Base-by-base conservation (phyloP, 1,140 invertebrate genomes). In the Bilobella aurantiaca region DNA sequence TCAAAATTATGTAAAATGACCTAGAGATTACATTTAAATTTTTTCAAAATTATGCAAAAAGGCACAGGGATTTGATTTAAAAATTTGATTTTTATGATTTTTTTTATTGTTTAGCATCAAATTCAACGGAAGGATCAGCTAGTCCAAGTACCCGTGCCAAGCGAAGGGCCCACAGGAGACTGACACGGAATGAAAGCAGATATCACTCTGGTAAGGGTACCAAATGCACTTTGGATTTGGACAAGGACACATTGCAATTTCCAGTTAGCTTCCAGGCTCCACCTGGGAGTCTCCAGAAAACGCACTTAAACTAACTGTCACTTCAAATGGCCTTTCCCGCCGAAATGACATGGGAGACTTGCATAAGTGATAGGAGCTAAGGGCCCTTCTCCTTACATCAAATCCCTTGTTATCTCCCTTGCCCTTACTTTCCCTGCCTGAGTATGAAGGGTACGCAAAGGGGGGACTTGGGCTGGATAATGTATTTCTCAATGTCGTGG, bases 181-280 rank as follows among this genome's bases (percentile, higher is more conserved):
- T 95, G 63, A 96, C 93, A 69, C 82, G 93, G 75, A 93, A 95
- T 81, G 93, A 96, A 80, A 93, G 89, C 79, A 83, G 93, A 73
- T 97, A 96, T 79, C 93, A 96, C 80, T 96, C 93, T 78, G 92
- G 93, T 95, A 85, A 87, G 81, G 12, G 3, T 16, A 8, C 23
- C 12, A 14, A 5, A 5, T 23, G 5, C 21, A 5, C 49, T 23
- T 23, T 12, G 49, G 58, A 30, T 59, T 5, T 59, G 28, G 58
- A 59, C 58, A 31, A 29, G 25, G 58, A 59, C 58, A 59, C 58
- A 21, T 57, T 42, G 12, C 14, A 53, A n/a, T n/a, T n/a, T n/a
- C n/a, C n/a, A n/a, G n/a, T n/a, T n/a, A n/a, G n/a, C n/a, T n/a
- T n/a, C n/a, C n/a, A n/a, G n/a, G n/a, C n/a, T n/a, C n/a, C n/a